Percentiles rank a stretch among this genome's conserved stretches.
Conservation (phyloP, 2,113 vertebrate species). For the Caretta caretta region DNA sequence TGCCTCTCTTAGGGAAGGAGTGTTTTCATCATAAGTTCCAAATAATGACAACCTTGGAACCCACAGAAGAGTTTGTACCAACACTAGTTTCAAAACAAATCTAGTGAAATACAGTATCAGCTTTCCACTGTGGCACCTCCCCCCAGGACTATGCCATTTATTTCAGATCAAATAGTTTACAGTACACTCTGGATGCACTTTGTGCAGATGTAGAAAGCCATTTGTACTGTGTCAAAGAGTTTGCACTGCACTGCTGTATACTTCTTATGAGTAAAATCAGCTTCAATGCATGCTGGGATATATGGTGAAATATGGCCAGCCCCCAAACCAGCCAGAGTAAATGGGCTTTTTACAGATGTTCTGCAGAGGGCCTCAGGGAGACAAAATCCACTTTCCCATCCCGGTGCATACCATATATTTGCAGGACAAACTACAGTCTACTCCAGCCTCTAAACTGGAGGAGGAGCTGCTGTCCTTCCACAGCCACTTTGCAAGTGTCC, state of each 20-base stretch:
- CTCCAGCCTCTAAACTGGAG: not conserved
- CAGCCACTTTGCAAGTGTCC: not conserved
- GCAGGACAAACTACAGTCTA: not conserved
- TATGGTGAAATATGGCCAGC: not conserved
- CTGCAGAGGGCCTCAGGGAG: not conserved
- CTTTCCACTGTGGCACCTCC: not conserved
- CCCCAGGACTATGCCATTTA: not conserved
- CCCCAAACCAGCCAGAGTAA: not conserved
- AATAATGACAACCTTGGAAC: not conserved
- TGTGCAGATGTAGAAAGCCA: not conserved
- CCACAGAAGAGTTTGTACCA: not conserved
- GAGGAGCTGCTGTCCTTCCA: not conserved
- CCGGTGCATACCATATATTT: not conserved
- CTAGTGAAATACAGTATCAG: not conserved
- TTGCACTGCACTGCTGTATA: not conserved
- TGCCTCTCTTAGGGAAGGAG: not conserved
- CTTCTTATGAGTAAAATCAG: not conserved
- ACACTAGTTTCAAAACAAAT: not conserved
- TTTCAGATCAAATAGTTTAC: not conserved
- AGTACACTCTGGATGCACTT: not conserved
- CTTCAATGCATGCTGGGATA: not conserved
- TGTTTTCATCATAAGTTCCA: not conserved
- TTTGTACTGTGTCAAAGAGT: accelerated
- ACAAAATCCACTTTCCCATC: not conserved
- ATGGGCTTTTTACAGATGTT: not conserved